Base-by-base conservation (phyloP, 2,888 invertebrate genomes). In the Julus scandinavius region DNA sequence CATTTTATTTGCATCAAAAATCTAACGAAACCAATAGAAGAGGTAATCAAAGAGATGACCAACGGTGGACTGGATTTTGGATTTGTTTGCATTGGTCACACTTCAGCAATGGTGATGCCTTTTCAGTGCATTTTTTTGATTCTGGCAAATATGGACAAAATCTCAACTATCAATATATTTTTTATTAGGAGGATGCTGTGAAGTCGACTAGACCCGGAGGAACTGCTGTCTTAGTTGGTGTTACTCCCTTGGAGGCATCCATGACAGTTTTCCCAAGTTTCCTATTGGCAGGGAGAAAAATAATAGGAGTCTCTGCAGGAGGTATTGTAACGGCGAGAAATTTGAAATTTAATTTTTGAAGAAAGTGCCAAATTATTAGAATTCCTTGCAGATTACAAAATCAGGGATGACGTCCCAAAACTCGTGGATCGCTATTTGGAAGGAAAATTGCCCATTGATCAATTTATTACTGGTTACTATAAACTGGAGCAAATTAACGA, bases 11-110 rank as follows among this genome's bases (percentile, higher is more conserved):
- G 83, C 41, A 38, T 85, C n/a, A 45, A 58, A 29, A 49, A 83
- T 13, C 72, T 84, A 2, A 45, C 15, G 41, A 84, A 88, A 29
- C 88, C 88, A 11, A 20, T 88, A 63, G 17, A n/a, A 41, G 88
- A 83, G 15, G 50, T 41, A 17, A 20, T 88, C 45, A 83, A 6
- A 13, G 84, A 83, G 50, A 84, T 49, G 50, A 88, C 83, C 45
- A 41, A 84, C 11, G 85, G 83, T 11, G 88, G 88, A 5, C 41
- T 84, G 45, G 85, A 88, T 84, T 88, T 50, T 29, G 54, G 84
- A 17, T 88, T 88, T 72, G 88, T 49, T 7, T 88, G 88, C 85
- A 72, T 88, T 49, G 88, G 88, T 1, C 15, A 88, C n/a, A 29
- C 50, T 9, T 17, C 17, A 49, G 41, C 88, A 29, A 88, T 88